phyloP scores from a whole-genome alignment of 2,797 vertebrate species.

The Ctenosaura bakeri region DNA sequence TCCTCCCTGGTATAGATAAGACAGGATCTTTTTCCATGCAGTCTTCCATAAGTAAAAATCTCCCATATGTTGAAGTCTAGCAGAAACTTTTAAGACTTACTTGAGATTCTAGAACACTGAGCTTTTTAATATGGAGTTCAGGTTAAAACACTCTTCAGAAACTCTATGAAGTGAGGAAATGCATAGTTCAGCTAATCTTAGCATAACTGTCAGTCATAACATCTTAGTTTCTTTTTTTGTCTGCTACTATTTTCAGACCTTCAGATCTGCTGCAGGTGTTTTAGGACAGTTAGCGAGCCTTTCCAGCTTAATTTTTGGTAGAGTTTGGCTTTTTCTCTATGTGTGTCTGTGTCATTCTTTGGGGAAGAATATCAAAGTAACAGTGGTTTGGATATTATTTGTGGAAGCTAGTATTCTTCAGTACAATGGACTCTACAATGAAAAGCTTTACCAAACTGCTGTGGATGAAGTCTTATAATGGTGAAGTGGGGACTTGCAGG shows the following conservation, averaged over 20 bases:
- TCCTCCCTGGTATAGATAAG: not conserved
- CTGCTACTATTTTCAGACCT: not conserved
- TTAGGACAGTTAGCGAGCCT: not conserved
- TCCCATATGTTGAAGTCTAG: not conserved
- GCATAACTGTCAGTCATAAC: not conserved
- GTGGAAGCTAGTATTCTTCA: not conserved
- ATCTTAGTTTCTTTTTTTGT: not conserved
- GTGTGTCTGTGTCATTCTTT: not conserved
- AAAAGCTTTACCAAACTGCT: not conserved
- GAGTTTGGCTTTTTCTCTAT: not conserved
- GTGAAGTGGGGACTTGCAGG: too few species aligned
- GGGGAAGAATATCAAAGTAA: not conserved
- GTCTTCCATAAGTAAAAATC: not conserved
- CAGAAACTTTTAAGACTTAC: slow-evolving; percentile 4
- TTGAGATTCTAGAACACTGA: slow-evolving; percentile 14
- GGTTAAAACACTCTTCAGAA: slow-evolving; percentile 22
- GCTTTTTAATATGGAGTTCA: not conserved
- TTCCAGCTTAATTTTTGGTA: not conserved
- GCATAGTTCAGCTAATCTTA: slow-evolving; percentile 18
- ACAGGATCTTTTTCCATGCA: not conserved
- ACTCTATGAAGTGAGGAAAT: slow-evolving; percentile 9
- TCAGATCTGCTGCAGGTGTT: slow-evolving; percentile 15
- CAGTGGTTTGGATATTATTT: not conserved
- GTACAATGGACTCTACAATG: not conserved
- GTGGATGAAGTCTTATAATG: not conserved